Evolutionary conservation across 2,113 vertebrate genomes (phyloP).

Genomic region (Alouatta palliata): DNA sequence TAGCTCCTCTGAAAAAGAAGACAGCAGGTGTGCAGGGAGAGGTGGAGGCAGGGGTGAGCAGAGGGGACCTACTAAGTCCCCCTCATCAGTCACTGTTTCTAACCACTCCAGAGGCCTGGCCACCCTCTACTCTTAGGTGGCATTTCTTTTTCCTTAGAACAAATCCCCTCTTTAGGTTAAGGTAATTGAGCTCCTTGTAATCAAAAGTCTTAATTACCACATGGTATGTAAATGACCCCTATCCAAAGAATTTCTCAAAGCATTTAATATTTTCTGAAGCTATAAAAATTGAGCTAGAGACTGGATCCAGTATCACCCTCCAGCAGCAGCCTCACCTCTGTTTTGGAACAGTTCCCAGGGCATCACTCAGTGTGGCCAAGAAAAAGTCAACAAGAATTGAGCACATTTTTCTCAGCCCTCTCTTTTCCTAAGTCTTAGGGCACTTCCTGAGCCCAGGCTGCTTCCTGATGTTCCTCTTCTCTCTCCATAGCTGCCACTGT

Average conservation of each 20-base stretch:
- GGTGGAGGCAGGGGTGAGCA: background rate
- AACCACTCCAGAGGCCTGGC: background rate
- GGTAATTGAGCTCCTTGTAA: background rate
- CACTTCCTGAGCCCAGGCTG: background rate
- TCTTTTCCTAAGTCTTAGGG: background rate
- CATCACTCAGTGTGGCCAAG: background rate
- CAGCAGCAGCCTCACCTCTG: background rate
- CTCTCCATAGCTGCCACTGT: background rate
- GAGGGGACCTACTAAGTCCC: background rate
- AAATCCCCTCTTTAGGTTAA: background rate
- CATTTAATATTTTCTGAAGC: background rate
- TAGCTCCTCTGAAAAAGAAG: background rate
- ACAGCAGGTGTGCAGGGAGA: background rate
- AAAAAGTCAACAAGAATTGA: background rate
- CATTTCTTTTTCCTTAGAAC: background rate
- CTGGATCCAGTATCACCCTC: background rate
- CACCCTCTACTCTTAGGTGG: background rate
- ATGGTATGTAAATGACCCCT: background rate
- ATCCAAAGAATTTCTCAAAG: background rate
- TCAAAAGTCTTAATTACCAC: background rate
- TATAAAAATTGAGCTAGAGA: background rate
- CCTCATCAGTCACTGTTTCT: background rate
- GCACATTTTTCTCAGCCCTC: background rate
- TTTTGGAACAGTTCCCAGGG: background rate
- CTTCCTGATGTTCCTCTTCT: background rate